Percentiles rank a stretch among this genome's conserved stretches.
Conservation (phyloP, 2,797 vertebrate genomes). For the Carcharodon carcharias region DNA sequence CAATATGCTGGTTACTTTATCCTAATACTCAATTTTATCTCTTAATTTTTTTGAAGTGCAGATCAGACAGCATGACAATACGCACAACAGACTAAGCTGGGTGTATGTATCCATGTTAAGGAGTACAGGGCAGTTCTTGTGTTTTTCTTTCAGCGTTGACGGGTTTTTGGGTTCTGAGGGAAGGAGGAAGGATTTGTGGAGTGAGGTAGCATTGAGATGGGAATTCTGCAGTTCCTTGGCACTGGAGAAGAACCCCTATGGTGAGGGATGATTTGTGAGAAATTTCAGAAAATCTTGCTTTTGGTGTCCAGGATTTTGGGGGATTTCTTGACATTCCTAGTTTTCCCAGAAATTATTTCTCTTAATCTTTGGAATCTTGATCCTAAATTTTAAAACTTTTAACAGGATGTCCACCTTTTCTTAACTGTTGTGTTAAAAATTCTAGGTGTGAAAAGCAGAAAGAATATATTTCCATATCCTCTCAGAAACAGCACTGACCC, state of each 20-base stretch:
- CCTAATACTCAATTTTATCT: background rate
- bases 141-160: background rate
- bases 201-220: background rate
- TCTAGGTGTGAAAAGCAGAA: background rate
- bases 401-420: background rate
- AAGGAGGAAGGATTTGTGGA: background rate
- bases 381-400: background rate
- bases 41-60: background rate
- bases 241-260: background rate
- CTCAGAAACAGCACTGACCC: background rate
- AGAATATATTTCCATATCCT: background rate
- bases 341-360: background rate
- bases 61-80: too few relatives aligned
- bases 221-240: background rate
- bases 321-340: background rate
- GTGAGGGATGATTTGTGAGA: too few relatives aligned
- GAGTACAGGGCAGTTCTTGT: background rate
- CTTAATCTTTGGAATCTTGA: background rate
- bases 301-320: background rate
- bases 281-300: background rate
- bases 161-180: background rate
- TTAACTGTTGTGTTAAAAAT: background rate
- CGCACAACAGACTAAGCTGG: background rate
- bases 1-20: background rate
- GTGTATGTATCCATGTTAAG: background rate